Evolutionary conservation across 2,888 invertebrate genomes (phyloP), one percentile per base, ranked within the genome.

Genomic region (Clunio marinus): DNA sequence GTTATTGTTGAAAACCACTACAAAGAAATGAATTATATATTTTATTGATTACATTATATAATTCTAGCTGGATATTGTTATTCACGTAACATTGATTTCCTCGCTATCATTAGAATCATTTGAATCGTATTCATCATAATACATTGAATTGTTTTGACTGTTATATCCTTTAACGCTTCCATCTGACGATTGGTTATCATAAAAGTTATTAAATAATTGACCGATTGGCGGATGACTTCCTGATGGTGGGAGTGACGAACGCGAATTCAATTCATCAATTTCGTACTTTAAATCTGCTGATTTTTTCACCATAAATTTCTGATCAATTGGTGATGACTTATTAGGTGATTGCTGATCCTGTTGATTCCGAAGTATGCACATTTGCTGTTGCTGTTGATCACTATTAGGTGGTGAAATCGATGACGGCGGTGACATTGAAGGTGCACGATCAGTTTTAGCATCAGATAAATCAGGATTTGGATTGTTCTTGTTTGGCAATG

Each of bases 401-500:
- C 28, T 75, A 71, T 7, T 77, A 76, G 72, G 80, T 24, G 81
- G 80, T 8, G 74, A 74, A 1, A 41, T 60, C 2, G 78, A 72
- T 0, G 79, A 77, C 3, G 78, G 78, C 0, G 83, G 83, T 0
- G 84, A 85, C 51, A 82, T 75, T 45, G 86, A 88, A 8, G 84
- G 83, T 0, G 87, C 87, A 69, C 88, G 86, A 78, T 92, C 91
- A 13, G 87, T 88, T 74, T 90, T 89, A 1, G 91, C 92, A 76
- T 96, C 96, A 71, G 93, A 94, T 58, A 96, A 80, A 76, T 96
- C 96, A 0, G 96, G 96, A 77, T 96, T 93, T 0, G 96, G 96
- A 78, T 96, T 96, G 81, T 94, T 95, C 77, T 96, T 96, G 78
- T 94, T 96, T 0, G 96, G 96, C 24, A 97, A 81, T 0, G 96